Evolutionary conservation across 1,140 invertebrate species (phyloP).

Genomic region (Bradysia coprophila): DNA sequence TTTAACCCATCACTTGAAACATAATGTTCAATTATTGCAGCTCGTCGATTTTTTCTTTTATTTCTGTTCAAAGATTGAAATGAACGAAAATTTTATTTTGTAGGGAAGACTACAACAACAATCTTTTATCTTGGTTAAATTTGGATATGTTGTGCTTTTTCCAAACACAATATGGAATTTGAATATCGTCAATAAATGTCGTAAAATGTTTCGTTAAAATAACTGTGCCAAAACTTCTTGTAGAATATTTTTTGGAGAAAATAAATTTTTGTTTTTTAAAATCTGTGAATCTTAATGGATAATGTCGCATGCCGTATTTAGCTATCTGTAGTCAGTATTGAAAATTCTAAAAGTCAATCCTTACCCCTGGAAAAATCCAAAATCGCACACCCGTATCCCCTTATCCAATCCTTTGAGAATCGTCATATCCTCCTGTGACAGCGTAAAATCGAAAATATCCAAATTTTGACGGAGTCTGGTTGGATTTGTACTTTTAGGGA

Average conservation of each 20-base stretch:
- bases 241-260: conserved; percentile 2
- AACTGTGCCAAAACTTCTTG: too few relatives aligned
- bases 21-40: too few relatives aligned
- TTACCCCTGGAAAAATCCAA: conserved; percentile 32
- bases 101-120: too few relatives aligned
- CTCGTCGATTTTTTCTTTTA: too few relatives aligned
- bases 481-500: conserved; percentile 68
- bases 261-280: neutral
- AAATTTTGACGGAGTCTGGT: conserved; percentile 45
- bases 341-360: conserved; percentile 2
- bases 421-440: conserved; percentile 32
- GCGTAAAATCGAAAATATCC: conserved; percentile 39
- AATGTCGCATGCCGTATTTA: too few relatives aligned
- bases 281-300: neutral
- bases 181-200: conserved; percentile 1
- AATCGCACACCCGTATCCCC: conserved; percentile 45
- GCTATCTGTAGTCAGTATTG: neutral
- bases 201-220: neutral
- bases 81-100: too few relatives aligned
- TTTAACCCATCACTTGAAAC: too few relatives aligned
- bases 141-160: too few relatives aligned
- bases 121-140: too few relatives aligned
- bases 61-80: too few relatives aligned
- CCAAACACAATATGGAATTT: too few relatives aligned
- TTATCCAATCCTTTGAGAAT: conserved; percentile 34